Conservation (phyloP, 1,140 invertebrate genomes). For the Drosophila teissieri region DNA sequence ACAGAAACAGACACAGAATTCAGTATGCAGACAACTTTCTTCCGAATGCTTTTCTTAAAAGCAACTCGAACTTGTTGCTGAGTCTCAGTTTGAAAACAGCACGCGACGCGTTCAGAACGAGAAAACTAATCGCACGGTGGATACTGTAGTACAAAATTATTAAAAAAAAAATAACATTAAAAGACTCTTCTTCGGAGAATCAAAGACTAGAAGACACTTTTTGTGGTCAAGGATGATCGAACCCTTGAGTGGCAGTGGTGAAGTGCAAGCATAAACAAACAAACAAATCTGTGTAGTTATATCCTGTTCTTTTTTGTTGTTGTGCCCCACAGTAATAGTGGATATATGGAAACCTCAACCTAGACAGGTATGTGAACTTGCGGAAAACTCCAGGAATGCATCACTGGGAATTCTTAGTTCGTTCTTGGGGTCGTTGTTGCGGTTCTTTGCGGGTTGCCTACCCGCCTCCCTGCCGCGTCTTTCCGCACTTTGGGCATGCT, state of each 20-base stretch:
- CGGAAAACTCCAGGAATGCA: slow-evolving; percentile 30
- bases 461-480: background rate
- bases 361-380: slow-evolving; percentile 60
- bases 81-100: slow-evolving; percentile 60
- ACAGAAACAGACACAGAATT: slow-evolving; percentile 44
- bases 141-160: slow-evolving; percentile 1
- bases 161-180: slow-evolving; percentile 11
- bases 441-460: slow-evolving; percentile 20
- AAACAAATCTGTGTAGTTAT: slow-evolving; percentile 17
- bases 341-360: slow-evolving; percentile 46
- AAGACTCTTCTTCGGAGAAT: slow-evolving; percentile 19
- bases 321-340: slow-evolving; percentile 43
- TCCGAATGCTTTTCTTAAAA: slow-evolving; percentile 73
- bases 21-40: slow-evolving; percentile 71
- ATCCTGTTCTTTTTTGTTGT: slow-evolving; percentile 36
- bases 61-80: slow-evolving; percentile 47
- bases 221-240: slow-evolving; percentile 61
- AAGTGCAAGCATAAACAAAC: slow-evolving; percentile 53
- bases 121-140: slow-evolving; percentile 14
- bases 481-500: slow-evolving; percentile 58
- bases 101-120: slow-evolving; percentile 78
- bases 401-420: slow-evolving; percentile 12
- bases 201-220: slow-evolving; percentile 14
- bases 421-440: slow-evolving; percentile 52
- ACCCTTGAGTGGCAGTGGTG: slow-evolving; percentile 62